Conservation (phyloP, 2,113 vertebrate species). For the Solea senegalensis region DNA sequence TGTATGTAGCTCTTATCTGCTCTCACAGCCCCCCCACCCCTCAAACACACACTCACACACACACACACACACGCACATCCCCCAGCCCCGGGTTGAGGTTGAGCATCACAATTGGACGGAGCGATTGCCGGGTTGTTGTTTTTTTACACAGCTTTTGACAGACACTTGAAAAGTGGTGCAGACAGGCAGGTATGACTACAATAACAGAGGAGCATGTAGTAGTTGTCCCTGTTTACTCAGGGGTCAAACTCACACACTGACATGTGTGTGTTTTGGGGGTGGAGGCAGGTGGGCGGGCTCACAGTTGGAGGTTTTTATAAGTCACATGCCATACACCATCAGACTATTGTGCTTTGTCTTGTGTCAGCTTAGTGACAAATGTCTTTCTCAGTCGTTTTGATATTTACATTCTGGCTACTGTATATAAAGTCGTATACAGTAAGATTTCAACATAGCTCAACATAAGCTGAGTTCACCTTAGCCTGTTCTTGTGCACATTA, state of each 20-base stretch:
- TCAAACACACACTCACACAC: no score
- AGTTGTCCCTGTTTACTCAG: slow-evolving; percentile 39
- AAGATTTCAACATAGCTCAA: not conserved
- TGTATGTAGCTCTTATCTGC: slow-evolving; percentile 33
- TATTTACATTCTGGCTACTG: slow-evolving; percentile 1
- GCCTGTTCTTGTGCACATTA: no score
- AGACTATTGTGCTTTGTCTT: not conserved
- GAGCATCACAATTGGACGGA: slow-evolving; percentile 31
- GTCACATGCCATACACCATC: not conserved
- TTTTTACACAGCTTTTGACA: slow-evolving; percentile 56
- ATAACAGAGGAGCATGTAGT: slow-evolving; percentile 42
- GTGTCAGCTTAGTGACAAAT: not conserved
- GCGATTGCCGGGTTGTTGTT: slow-evolving; percentile 26
- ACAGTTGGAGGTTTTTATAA: slow-evolving; percentile 28
- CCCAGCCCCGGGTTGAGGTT: slow-evolving; percentile 7
- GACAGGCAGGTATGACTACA: slow-evolving; percentile 55
- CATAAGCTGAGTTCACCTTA: not conserved
- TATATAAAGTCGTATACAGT: not conserved
- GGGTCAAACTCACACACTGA: slow-evolving; percentile 17
- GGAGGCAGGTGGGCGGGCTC: not conserved
- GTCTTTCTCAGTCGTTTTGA: not conserved
- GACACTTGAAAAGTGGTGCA: slow-evolving; percentile 25
- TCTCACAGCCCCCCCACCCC: slow-evolving; percentile 32
- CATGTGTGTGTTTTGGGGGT: not conserved
- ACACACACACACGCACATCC: no score